Percentiles rank a stretch among this genome's conserved stretches.
phyloP scores from a whole-genome alignment of 2,113 vertebrate genomes.

The Scolopax mira region DNA sequence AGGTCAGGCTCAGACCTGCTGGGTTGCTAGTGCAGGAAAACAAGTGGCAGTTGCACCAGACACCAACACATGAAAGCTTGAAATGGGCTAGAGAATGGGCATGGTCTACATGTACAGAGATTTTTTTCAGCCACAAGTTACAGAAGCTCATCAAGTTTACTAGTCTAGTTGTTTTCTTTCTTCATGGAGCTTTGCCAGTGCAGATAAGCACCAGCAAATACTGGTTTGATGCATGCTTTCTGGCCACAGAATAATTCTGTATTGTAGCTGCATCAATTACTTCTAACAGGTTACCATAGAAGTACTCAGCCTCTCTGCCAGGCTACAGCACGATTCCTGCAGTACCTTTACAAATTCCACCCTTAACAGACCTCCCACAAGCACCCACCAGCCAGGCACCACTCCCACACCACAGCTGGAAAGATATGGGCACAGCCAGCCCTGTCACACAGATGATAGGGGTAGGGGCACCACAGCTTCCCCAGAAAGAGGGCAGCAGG shows the following conservation, averaged over 20 bases:
- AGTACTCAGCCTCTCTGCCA: background rate
- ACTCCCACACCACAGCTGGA: background rate
- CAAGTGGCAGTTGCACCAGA: background rate
- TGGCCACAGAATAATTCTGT: background rate
- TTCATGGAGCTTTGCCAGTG: background rate
- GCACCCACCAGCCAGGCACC: background rate
- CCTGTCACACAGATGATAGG: accelerated
- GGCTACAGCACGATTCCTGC: background rate
- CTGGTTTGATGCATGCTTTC: background rate
- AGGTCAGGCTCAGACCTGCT: background rate
- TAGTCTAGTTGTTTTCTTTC: background rate
- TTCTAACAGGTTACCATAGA: background rate
- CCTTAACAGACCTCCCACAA: background rate
- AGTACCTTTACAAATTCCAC: background rate
- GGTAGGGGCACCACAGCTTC: background rate
- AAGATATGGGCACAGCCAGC: background rate
- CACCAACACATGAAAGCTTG: background rate
- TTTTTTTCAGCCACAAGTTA: background rate
- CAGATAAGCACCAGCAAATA: background rate
- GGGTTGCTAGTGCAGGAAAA: background rate
- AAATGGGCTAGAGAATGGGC: background rate
- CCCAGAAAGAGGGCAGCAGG: background rate
- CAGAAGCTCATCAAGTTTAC: background rate
- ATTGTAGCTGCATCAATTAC: background rate
- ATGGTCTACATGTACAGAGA: background rate